Base-by-base conservation (phyloP, 2,797 vertebrate genomes). In the Enteromius argenteus region DNA sequence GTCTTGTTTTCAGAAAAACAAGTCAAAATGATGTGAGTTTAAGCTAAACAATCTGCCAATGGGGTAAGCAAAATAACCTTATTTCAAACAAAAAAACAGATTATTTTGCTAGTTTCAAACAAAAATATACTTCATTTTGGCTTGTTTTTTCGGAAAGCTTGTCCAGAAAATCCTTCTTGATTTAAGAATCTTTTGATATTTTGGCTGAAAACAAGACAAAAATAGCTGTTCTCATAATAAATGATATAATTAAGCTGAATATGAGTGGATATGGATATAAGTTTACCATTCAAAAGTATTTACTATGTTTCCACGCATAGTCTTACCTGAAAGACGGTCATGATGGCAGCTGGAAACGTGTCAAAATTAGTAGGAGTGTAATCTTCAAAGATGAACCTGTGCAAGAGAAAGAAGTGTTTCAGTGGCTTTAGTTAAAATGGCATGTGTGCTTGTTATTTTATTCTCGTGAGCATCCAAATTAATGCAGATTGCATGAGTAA, bases 261-360 rank as follows among this genome's bases (percentile, higher is more conserved):
- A 21, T 73, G 19, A 74, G 49, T 27, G 27, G 27, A 27, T 27
- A 3, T 37, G 2, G 3, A 14, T 17, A 39, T 27, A 39, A 23
- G 30, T 30, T 13, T 32, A 19, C 21, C 17, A n/a, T 37, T n/a
- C 5, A 8, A 15, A 51, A 13, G 3, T 3, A 35, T 74, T 58
- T 56, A 15, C 3, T 37, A 10, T 58, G 17, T 56, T 56, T 21
- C 21, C 2, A 56, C 2, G 6, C 3, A 11, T 17, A 66, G 30
- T 73, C 94, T 90, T 91, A 99, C 98, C 98, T 99, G 98, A 92
- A 99, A 99, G 89, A 99, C 98, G 0, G 98, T 99, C 98, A 99
- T 99, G 93, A 99, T 98, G 87, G 98, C 96, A 82, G 98, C 98
- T 62, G 98, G 98, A 92, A 99, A 99, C 66, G 98, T 99, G 93